These are phyloP conservation scores for Orius insidiosus DNA, from an alignment of 1,140 invertebrate genomes.

Conservation along the genomic window DNA sequence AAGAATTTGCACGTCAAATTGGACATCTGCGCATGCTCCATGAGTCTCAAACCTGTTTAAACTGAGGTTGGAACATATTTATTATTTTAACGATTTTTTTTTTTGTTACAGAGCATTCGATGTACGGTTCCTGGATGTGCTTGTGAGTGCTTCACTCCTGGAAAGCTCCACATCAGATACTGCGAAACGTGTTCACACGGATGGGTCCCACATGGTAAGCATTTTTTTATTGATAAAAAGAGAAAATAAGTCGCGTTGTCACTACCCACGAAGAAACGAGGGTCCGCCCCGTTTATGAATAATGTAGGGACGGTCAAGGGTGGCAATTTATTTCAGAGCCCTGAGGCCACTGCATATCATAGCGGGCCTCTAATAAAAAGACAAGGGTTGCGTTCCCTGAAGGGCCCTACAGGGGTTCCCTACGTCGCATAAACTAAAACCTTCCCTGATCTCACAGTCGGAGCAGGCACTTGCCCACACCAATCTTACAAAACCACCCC, in stretches of 20 bases:
- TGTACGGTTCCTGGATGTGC: slow-evolving; percentile 51
- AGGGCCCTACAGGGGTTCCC: neutral
- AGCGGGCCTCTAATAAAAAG: slow-evolving; percentile 8
- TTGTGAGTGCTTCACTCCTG: slow-evolving; percentile 59
- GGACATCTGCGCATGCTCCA: too few relatives aligned
- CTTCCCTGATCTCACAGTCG: slow-evolving; percentile 8
- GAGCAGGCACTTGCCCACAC: slow-evolving; percentile 1
- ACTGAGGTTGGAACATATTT: neutral
- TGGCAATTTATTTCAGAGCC: too few relatives aligned
- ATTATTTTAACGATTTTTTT: neutral
- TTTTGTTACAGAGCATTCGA: slow-evolving; percentile 44
- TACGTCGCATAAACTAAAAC: neutral
- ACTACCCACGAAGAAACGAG: neutral
- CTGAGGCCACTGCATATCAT: too few relatives aligned
- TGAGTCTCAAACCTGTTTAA: too few relatives aligned
- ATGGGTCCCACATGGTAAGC: slow-evolving; percentile 64
- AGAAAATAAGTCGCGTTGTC: slow-evolving; percentile 3
- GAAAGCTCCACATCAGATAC: slow-evolving; percentile 45
- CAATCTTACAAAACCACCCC: neutral
- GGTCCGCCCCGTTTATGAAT: neutral
- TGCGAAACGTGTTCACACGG: slow-evolving; percentile 59
- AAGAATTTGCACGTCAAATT: too few relatives aligned
- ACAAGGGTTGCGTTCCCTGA: slow-evolving; percentile 7
- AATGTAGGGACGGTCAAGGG: neutral
- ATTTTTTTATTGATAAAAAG: slow-evolving; percentile 4